phyloP scores from a whole-genome alignment of 2,888 invertebrate species.

The Drosophila bunnanda region DNA sequence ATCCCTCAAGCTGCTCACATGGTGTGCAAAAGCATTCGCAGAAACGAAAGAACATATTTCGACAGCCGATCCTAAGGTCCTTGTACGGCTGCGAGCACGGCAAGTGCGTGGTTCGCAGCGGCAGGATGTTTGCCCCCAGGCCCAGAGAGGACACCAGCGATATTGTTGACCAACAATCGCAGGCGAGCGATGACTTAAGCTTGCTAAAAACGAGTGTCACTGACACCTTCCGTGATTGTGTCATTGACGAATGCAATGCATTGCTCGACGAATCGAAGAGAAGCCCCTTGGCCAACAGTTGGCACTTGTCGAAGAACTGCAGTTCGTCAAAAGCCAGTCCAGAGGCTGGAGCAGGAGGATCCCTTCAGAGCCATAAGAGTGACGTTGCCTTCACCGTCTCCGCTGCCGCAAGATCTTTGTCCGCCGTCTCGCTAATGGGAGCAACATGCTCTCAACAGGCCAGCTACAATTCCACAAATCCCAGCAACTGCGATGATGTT shows the following conservation, averaged over 20 bases:
- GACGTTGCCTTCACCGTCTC: constrained; percentile 11
- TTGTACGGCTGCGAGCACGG: constrained; percentile 52
- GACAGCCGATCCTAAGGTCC: constrained; percentile 71
- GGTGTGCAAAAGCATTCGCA: constrained; percentile 66
- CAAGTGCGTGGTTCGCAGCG: constrained; percentile 43
- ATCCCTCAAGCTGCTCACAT: constrained; percentile 41
- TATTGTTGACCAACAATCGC: constrained; percentile 31
- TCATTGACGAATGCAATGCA: constrained; percentile 79
- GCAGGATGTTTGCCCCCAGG: constrained; percentile 37
- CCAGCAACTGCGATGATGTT: constrained; percentile 86
- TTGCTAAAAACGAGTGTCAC: constrained; percentile 49
- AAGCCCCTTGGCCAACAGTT: constrained; percentile 49
- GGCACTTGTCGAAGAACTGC: constrained; percentile 33
- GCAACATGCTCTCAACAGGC: constrained; percentile 92
- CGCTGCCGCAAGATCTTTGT: constrained; percentile 36
- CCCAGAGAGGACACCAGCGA: constrained; percentile 44
- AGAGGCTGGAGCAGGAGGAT: constrained; percentile 5
- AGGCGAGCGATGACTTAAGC: constrained; percentile 28
- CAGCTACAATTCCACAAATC: constrained; percentile 84
- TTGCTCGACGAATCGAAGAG: constrained; percentile 69
- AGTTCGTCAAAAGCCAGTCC: constrained; percentile 2
- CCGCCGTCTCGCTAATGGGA: constrained; percentile 46
- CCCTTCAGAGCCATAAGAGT: constrained; percentile 1
- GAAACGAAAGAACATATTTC: constrained; percentile 63
- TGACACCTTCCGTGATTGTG: constrained; percentile 74